Conservation (phyloP, 2,797 vertebrate genomes). For the Tadarida brasiliensis region DNA sequence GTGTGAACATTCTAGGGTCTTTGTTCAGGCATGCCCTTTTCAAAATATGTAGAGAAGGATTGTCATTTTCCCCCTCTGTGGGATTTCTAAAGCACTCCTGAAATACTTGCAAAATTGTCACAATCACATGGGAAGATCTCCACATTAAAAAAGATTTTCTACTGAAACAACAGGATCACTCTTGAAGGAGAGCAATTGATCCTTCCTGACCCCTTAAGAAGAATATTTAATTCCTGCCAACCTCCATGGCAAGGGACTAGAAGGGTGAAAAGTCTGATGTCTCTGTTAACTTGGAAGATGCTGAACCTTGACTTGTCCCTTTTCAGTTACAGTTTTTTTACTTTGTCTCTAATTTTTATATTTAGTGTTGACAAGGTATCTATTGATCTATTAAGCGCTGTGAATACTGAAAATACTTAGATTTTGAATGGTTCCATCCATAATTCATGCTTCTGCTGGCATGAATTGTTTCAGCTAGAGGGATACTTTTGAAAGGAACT, state of each 20-base stretch:
- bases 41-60: constrained; percentile 18
- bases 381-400: constrained; percentile 76
- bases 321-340: constrained; percentile 47
- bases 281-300: constrained; percentile 51
- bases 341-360: constrained; percentile 65
- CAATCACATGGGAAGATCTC: constrained; percentile 5
- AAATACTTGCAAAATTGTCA: constrained; percentile 60
- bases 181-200: background rate
- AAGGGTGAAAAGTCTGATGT: constrained; percentile 36
- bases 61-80: background rate
- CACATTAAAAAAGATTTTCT: background rate
- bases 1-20: background rate
- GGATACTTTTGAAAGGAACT: constrained; percentile 81
- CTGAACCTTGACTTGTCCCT: constrained; percentile 57
- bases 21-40: constrained; percentile 65
- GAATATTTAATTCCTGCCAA: background rate
- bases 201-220: background rate
- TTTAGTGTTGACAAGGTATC: constrained; percentile 74
- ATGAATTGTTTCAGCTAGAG: constrained; percentile 83
- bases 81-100: constrained; percentile 35
- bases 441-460: constrained; percentile 79
- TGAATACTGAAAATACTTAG: constrained; percentile 79
- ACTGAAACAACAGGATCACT: background rate
- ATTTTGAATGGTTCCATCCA: constrained; percentile 79
- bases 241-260: background rate